phyloP scores from a whole-genome alignment of 2,888 invertebrate genomes.

The Yponomeuta evonymella region DNA sequence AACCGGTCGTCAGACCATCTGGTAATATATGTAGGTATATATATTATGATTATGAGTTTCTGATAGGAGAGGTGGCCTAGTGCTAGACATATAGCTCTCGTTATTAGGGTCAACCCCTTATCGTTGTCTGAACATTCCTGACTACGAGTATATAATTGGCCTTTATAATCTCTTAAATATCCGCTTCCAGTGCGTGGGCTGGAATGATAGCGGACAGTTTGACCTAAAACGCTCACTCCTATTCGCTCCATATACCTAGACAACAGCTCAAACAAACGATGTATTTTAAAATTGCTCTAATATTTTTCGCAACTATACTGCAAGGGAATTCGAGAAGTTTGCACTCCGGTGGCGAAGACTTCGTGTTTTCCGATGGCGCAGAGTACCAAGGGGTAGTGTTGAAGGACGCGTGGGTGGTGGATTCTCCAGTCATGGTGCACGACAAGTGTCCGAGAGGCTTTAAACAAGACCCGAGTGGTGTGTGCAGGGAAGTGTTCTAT shows the following conservation, averaged over 20 bases:
- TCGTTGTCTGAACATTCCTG: neutral
- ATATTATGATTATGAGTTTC: no score
- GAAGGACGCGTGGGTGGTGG: conserved; percentile 35
- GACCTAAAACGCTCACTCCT: neutral
- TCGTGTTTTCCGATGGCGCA: neutral
- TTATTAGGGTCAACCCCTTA: no score
- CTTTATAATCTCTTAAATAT: neutral
- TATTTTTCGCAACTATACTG: neutral
- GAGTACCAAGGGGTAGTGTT: conserved; percentile 24
- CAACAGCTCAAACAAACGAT: neutral
- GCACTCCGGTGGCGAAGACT: neutral
- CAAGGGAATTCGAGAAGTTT: conserved; percentile 8
- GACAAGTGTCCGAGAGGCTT: conserved; percentile 41
- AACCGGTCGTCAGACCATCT: no score
- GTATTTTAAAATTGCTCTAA: neutral
- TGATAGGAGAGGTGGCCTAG: no score
- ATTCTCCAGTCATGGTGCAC: conserved; percentile 39
- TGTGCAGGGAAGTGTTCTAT: conserved; percentile 59
- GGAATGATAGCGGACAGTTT: neutral
- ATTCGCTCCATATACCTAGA: neutral
- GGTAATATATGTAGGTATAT: no score
- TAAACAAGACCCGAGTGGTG: conserved; percentile 38
- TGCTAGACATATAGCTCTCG: no score
- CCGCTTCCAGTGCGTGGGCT: conserved; percentile 1
- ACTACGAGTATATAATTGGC: neutral